Conservation (phyloP, 2,888 invertebrate genomes). For the Encarsia formosa region DNA sequence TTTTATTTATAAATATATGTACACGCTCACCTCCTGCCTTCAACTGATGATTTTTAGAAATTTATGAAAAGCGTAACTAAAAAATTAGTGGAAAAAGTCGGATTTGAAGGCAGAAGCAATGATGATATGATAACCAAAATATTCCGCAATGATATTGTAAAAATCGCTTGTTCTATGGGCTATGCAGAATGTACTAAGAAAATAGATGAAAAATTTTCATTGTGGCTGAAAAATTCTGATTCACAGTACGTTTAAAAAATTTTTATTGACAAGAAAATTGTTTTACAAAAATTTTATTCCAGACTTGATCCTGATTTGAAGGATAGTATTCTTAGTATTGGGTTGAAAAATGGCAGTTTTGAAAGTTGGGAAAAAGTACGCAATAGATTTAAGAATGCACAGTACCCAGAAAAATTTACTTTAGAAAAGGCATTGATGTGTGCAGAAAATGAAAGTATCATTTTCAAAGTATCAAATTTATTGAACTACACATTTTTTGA, state of each 20-base stretch:
- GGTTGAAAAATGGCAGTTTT: constrained; percentile 42
- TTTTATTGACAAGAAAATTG: neutral
- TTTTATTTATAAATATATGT: too few species aligned
- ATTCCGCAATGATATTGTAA: constrained; percentile 58
- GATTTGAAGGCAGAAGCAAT: too few species aligned
- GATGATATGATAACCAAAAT: constrained; percentile 59
- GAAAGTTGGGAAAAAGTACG: constrained; percentile 57
- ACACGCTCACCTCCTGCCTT: too few species aligned
- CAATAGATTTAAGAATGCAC: constrained; percentile 53
- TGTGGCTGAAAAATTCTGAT: constrained; percentile 13
- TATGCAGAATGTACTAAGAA: constrained; percentile 58
- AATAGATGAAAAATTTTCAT: constrained; percentile 35
- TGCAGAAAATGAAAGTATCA: constrained; percentile 54
- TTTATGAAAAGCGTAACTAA: too few species aligned
- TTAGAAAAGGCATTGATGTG: constrained; percentile 65
- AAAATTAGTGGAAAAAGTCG: too few species aligned
- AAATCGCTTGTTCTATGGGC: constrained; percentile 64
- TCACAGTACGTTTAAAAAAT: neutral
- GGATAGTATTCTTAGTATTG: constrained; percentile 30
- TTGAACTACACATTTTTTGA: constrained; percentile 10
- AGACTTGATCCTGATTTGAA: constrained; percentile 30
- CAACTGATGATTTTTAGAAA: too few species aligned
- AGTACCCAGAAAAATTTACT: constrained; percentile 50
- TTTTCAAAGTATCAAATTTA: constrained; percentile 57
- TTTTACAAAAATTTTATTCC: constrained; percentile 14